phyloP scores from a whole-genome alignment of 2,797 vertebrate species.

The Tapera naevia region DNA sequence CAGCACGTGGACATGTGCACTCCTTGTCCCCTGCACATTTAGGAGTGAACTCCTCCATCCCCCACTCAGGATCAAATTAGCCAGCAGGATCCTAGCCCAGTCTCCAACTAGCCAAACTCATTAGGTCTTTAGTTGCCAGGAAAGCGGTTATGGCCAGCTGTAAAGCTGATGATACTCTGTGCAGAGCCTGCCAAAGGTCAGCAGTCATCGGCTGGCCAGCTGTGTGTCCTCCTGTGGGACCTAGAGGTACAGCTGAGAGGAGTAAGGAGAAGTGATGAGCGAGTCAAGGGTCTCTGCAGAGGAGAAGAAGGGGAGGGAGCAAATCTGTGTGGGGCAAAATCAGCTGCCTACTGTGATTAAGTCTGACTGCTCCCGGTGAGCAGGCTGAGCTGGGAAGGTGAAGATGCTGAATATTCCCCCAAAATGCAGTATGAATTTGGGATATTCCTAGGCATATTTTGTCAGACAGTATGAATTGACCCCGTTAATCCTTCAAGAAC shows the following conservation, averaged over 20 bases:
- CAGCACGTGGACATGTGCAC: background rate
- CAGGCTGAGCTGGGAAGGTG: background rate
- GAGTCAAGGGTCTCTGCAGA: background rate
- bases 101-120: background rate
- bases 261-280: background rate
- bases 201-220: constrained; percentile 9
- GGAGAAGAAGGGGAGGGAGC: background rate
- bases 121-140: constrained; percentile 26
- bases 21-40: background rate
- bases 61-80: background rate
- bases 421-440: background rate
- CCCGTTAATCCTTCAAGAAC: background rate
- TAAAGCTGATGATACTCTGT: background rate
- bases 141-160: constrained; percentile 47
- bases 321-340: background rate
- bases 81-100: background rate
- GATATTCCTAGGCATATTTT: background rate
- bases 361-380: background rate
- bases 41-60: background rate
- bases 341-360: background rate
- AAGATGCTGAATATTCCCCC: background rate
- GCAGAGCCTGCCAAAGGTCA: constrained; percentile 24
- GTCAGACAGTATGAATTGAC: background rate
- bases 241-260: background rate
- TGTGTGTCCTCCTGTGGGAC: background rate